Evolutionary conservation across 2,888 invertebrate species (phyloP), one percentile per base, ranked within the genome.

Genomic region (Sericinus montela): DNA sequence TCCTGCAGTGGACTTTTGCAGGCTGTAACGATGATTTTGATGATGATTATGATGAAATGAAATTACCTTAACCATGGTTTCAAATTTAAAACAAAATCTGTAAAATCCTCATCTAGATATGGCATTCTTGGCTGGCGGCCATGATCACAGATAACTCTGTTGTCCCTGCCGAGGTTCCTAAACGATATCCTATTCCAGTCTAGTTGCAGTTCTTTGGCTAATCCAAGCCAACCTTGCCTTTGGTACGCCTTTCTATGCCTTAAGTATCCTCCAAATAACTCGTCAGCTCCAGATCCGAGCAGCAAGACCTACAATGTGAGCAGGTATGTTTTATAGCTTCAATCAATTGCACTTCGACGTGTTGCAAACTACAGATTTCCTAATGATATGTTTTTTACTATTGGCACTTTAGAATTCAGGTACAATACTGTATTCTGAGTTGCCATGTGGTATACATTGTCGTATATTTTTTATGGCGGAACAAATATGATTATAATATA

Each of bases 201-300:
- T 53, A 93, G 81, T 41, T 91, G 79, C 29, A 97, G 77, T 73
- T 96, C 95, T 46, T 85, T 80, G 7, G 79, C 68, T 2, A 93
- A 80, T 3, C 92, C 91, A 29, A 64, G 52, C 91, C 91, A 80
- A n/a, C 88, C 81, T 58, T 74, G 75, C 11, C 91, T 90, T 63
- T 86, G 91, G 50, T 91, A 92, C 3, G 92, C 92, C 58, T 93
- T 94, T 63, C 97, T 91, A 71, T 99, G 98, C 52, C 97, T 91
- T 29, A 93, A 93, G 72, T 99, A 99, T 1, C 99, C 99, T 41
- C 97, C 98, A 71, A 99, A 94, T 55, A 98, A 90, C 85, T 99
- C 99, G 90, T 99, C 99, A 0, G 99, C 98, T 6, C 99, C 99
- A 89, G 97, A 97, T 29, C 99, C 99, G 61, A 95, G 84, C 57